Base-by-base conservation (phyloP, 2,888 invertebrate genomes). In the Colostygia pectinataria region DNA sequence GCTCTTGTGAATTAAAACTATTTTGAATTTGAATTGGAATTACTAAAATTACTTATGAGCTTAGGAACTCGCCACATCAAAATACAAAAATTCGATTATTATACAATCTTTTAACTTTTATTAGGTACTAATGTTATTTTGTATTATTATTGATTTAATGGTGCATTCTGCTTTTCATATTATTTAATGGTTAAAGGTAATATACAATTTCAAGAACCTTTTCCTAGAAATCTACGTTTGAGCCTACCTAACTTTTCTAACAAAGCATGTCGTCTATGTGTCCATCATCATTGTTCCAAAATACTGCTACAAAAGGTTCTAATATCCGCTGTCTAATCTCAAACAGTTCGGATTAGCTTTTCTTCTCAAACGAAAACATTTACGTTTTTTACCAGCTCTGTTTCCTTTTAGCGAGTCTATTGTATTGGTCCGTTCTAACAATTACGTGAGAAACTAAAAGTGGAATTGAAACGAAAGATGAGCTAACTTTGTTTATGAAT, bases 311-410 rank as follows among this genome's bases (percentile, higher is more conserved):
- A 59, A 60, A 65, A 53, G 55, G 56, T 53, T 39, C 52, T 57
- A 57, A 67, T 68, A 65, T 67, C 63, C 62, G 60, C 59, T 66
- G 48, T 52, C 53, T 69, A 69, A 70, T 70, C 69, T 65, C 53
- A 54, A 45, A 63, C 60, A 53, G 57, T 59, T 55, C 39, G 57
- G 59, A 60, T 66, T 60, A 68, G 59, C 62, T 32, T 45, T 54
- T 55, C 68, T 61, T 62, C 55, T 50, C 18, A 40, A 56, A 49
- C 41, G 55, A 51, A 53, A 59, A 53, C 47, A 50, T 53, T 55
- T 46, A 36, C 34, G 39, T 46, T 34, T 41, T 43, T 34, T 43
- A 50, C 38, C 50, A 47, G 18, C 36, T 23, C 38, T 31, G 37
- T 50, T 52, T 48, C 29, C 39, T 49, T 42, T 42, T 47, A 51